A percentile compares a stretch with the other conserved stretches of the same genome.
Conservation (phyloP, 2,113 vertebrate genomes). For the Peucedramus taeniatus region DNA sequence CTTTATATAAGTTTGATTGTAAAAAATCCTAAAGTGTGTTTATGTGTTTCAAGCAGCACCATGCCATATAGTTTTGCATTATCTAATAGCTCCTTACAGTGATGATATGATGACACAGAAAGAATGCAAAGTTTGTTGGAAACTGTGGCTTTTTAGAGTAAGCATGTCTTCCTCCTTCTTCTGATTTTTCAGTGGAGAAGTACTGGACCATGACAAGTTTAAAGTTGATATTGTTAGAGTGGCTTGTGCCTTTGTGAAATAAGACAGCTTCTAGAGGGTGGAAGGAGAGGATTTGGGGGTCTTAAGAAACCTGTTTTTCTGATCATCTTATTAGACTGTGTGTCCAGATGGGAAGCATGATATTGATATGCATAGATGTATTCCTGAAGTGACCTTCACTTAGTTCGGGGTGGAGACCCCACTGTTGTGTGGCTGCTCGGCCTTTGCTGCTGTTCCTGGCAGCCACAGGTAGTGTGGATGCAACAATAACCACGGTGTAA, state of each 20-base stretch:
- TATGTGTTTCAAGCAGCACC: not conserved
- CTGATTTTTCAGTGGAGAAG: not conserved
- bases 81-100: not conserved
- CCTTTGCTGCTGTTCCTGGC: not conserved
- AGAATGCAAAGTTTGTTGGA: not conserved
- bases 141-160: not conserved
- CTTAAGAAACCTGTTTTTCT: not conserved
- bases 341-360: not conserved
- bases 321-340: not conserved
- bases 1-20: not conserved
- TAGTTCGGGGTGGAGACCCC: not conserved
- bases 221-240: not conserved
- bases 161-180: not conserved
- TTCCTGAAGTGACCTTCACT: not conserved
- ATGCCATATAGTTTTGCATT: not conserved
- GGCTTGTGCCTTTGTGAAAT: not conserved
- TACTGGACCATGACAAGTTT: not conserved
- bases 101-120: not conserved
- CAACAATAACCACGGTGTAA: accelerated
- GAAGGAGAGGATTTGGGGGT: not conserved
- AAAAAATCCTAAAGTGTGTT: not conserved
- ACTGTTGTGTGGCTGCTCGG: accelerated
- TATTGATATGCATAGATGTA: not conserved
- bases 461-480: not conserved
- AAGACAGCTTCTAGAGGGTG: not conserved